Base-by-base conservation (phyloP, 2,888 invertebrate species). In the Ormyrus nitidulus region DNA sequence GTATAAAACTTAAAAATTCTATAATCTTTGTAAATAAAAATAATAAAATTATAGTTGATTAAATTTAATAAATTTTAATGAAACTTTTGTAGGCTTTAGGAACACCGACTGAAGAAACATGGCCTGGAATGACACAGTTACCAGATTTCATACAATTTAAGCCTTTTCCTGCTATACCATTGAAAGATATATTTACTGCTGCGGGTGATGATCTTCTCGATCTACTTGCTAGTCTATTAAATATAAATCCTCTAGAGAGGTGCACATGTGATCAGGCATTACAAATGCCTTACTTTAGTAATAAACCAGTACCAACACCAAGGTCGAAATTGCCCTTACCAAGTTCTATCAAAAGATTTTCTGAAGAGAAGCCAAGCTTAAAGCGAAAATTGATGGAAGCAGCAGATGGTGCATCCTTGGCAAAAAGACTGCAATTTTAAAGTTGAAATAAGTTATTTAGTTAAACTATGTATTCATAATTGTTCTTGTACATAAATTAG, bases 71-170 rank as follows among this genome's bases (percentile, higher is more conserved):
- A 62, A 68, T 54, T 5, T 9, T 70, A 5, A 10, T 2, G 11
- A 62, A 62, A 66, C 8, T 53, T 34, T 53, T 19, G 46, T 8
- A 90, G 90, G 90, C 91, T 44, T 93, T 99, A 84, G 99, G 99
- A 7, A 98, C 98, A 68, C 99, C 99, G 0, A 95, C 93, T 34
- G 97, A 97, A 86, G 95, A 96, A 84, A 95, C 93, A 76, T 99
- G 99, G 99, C 97, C 98, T 8, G 95, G 95, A 56, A 92, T 96
- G 89, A 94, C 93, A 77, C 93, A 92, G 75, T 90, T 99, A 66
- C 96, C 97, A 11, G 99, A 99, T 91, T 99, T 95, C 90, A 95
- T 99, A 83, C 95, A 96, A 88, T 98, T 99, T 91, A 98, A 98
- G 89, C 93, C 94, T 8, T 96, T 96, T 85, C 94, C 95, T 0